These are phyloP conservation scores for Vesta saturnalis DNA, from an alignment of 2,888 invertebrate genomes.

Conservation along the genomic window DNA sequence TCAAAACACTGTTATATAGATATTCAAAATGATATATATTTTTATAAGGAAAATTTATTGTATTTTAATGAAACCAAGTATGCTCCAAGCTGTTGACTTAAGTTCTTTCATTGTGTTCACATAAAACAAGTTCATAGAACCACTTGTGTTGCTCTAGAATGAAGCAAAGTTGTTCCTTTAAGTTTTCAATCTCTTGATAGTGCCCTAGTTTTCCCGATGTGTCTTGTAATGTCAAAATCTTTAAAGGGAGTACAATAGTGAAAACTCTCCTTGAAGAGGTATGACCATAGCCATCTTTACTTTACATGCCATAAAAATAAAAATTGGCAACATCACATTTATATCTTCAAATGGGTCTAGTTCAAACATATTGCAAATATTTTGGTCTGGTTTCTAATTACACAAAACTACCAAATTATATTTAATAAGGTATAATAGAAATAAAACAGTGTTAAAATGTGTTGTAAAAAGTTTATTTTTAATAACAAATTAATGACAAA, in stretches of 20 bases:
- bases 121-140: not conserved
- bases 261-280: constrained; percentile 5
- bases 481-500: too few relatives aligned
- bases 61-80: not conserved
- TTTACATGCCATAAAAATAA: too few relatives aligned
- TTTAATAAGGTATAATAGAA: too few relatives aligned
- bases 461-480: too few relatives aligned
- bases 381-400: too few relatives aligned
- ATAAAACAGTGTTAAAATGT: too few relatives aligned
- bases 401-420: too few relatives aligned
- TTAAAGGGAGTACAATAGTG: not conserved
- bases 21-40: not conserved
- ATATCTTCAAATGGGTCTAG: too few relatives aligned
- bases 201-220: not conserved
- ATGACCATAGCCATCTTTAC: too few relatives aligned
- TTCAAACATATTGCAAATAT: too few relatives aligned
- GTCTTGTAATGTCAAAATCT: not conserved
- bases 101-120: not conserved
- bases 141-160: not conserved
- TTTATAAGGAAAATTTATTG: not conserved
- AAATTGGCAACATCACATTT: too few relatives aligned
- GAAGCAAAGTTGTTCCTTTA: not conserved
- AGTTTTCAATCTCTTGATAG: constrained; percentile 3
- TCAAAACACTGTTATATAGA: not conserved
- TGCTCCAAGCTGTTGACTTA: not conserved